phyloP scores from a whole-genome alignment of 2,888 invertebrate genomes.

The Cephus sareptanus region DNA sequence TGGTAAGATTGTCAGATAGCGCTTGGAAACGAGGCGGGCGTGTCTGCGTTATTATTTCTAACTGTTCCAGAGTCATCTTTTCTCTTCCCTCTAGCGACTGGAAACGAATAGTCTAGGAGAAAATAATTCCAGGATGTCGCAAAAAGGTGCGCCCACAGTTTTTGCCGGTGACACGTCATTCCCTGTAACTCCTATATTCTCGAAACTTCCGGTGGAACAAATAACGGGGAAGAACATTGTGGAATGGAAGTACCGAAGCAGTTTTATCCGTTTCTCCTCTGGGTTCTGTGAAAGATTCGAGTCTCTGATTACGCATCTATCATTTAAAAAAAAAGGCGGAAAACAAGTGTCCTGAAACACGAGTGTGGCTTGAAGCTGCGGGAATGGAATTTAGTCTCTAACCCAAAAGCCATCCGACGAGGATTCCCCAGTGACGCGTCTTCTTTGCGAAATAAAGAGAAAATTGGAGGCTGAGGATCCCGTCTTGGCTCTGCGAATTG shows the following conservation, averaged over 20 bases:
- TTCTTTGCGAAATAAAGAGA: constrained; percentile 65
- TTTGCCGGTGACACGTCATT: constrained; percentile 36
- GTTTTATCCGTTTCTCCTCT: background rate
- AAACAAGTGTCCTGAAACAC: background rate
- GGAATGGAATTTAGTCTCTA: background rate
- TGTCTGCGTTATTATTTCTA: background rate
- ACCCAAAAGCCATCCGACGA: background rate
- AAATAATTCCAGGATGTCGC: constrained; percentile 13
- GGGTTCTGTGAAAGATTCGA: background rate
- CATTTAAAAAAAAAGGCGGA: background rate
- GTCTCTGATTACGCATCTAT: background rate
- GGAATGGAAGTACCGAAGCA: background rate
- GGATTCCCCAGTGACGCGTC: background rate
- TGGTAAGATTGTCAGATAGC: background rate
- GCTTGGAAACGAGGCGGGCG: background rate
- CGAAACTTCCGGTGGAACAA: background rate
- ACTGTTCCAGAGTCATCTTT: background rate
- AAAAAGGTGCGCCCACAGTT: constrained; percentile 25
- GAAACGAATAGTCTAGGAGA: constrained; percentile 4
- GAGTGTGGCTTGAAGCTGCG: background rate
- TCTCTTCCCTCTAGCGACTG: background rate
- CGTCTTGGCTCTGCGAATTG: background rate
- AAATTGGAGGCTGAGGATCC: constrained; percentile 65
- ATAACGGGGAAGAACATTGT: background rate
- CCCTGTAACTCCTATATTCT: constrained; percentile 16